Evolutionary conservation across 2,113 vertebrate genomes (phyloP).

Genomic region (Balaeniceps rex): DNA sequence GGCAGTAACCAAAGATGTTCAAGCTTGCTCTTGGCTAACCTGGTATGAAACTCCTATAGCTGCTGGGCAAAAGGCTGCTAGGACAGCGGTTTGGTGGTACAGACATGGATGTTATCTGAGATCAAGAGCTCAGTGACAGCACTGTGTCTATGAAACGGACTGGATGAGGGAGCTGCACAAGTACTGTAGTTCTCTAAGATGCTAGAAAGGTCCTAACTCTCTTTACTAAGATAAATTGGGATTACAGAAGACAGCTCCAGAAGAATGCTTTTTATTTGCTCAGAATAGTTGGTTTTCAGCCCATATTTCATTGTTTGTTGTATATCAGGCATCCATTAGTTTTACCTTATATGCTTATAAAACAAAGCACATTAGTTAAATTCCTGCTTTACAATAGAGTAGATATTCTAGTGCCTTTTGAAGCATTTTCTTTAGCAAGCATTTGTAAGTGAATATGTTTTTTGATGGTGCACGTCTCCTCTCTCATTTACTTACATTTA

Average conservation of each 20-base stretch:
- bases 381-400: background rate
- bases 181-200: background rate
- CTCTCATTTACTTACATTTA: background rate
- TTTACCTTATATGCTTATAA: background rate
- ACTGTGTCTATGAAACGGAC: background rate
- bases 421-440: background rate
- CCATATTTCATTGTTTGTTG: background rate
- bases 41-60: background rate
- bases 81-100: background rate
- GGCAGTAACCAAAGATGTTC: background rate
- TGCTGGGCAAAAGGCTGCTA: background rate
- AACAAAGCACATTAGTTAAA: background rate
- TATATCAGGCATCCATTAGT: background rate
- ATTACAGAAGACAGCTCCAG: background rate
- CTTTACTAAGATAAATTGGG: background rate
- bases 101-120: background rate
- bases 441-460: background rate
- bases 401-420: background rate
- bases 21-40: background rate
- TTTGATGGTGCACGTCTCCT: background rate
- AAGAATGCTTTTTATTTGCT: background rate
- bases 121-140: background rate
- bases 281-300: background rate
- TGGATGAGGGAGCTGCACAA: background rate
- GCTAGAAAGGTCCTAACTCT: background rate